These are phyloP conservation scores for Molothrus ater DNA, from an alignment of 2,797 vertebrate species.

Conservation along the genomic window DNA sequence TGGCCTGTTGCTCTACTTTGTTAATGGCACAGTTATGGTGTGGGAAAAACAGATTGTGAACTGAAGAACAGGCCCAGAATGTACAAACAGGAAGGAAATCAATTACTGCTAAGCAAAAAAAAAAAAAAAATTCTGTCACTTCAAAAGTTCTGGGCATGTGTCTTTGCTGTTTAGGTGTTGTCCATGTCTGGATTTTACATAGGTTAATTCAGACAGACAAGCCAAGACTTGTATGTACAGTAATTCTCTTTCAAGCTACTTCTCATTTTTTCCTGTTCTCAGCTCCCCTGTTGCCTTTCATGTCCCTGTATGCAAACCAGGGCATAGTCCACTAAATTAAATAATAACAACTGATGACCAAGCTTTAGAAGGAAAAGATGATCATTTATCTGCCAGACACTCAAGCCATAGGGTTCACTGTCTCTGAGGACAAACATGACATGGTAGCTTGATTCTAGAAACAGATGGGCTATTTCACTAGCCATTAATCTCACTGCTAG, in stretches of 20 bases:
- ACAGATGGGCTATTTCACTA: not conserved
- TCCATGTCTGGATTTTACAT: not conserved
- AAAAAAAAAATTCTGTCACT: not conserved
- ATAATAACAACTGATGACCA: not conserved
- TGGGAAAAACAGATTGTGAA: not conserved
- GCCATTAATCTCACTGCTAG: not conserved
- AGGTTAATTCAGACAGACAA: not conserved
- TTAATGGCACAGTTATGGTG: not conserved
- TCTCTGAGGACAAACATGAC: not conserved
- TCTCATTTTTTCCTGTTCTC: not conserved
- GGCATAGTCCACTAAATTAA: conserved; percentile 27
- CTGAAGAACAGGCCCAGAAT: not conserved
- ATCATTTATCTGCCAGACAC: not conserved
- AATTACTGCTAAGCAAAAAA: not conserved
- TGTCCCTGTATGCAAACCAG: not conserved
- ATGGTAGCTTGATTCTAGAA: not conserved
- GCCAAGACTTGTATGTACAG: not conserved
- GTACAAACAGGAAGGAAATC: not conserved
- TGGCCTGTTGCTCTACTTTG: not conserved
- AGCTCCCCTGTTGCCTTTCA: not conserved
- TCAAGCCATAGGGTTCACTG: not conserved
- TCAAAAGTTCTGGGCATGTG: not conserved
- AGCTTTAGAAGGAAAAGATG: not conserved
- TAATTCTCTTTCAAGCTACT: not conserved
- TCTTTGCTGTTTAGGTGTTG: not conserved